Conservation (phyloP, 2,888 invertebrate genomes). For the Cistogaster globosa region DNA sequence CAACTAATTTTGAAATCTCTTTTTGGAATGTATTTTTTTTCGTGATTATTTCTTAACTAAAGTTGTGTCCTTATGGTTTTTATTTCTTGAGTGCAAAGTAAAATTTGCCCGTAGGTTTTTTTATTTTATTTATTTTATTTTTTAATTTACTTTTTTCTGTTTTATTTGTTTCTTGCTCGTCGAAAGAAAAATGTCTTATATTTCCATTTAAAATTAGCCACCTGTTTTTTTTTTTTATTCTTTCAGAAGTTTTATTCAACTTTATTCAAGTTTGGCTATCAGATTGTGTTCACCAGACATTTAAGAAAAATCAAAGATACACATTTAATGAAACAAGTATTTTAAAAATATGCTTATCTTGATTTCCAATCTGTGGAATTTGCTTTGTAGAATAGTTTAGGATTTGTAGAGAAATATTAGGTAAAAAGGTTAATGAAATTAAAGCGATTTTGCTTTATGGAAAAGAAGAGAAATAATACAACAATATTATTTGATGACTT, state of each 20-base stretch:
- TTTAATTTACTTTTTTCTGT: no score
- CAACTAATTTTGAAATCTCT: constrained; percentile 67
- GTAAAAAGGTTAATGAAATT: constrained; percentile 5
- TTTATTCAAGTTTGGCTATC: constrained; percentile 58
- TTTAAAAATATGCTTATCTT: constrained; percentile 63
- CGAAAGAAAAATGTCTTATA: constrained; percentile 35
- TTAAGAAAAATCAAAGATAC: constrained; percentile 61
- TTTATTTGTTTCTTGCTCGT: constrained; percentile 45
- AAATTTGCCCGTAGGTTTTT: constrained; percentile 64
- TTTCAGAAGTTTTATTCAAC: constrained; percentile 49
- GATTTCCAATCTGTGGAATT: constrained; percentile 45
- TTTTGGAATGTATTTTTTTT: not conserved
- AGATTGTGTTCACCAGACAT: constrained; percentile 68
- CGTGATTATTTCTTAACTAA: constrained; percentile 45
- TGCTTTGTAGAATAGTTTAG: constrained; percentile 20
- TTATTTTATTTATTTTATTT: constrained; percentile 19
- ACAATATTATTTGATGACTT: no score
- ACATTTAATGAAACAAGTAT: constrained; percentile 42
- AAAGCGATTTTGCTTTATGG: not conserved
- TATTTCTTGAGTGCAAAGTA: constrained; percentile 45
- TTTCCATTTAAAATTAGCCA: constrained; percentile 65
- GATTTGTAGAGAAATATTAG: not conserved
- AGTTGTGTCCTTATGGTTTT: constrained; percentile 69
- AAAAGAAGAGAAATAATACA: not conserved
- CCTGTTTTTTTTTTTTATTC: constrained; percentile 52